Conservation (phyloP, 2,797 vertebrate species). For the Lagodon rhomboides region DNA sequence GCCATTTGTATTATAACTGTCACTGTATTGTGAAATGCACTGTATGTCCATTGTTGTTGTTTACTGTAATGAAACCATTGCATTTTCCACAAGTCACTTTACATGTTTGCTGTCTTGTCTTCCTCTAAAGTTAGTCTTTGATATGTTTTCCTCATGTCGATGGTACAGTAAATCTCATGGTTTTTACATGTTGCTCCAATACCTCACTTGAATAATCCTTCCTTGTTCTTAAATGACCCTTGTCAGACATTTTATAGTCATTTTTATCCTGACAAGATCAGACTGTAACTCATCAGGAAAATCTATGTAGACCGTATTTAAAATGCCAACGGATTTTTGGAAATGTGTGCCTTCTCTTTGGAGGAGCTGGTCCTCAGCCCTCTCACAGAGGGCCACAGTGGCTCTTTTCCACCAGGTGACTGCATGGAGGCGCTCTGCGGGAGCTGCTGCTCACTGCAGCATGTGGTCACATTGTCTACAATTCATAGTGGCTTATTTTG, state of each 20-base stretch:
- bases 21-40: slow-evolving; percentile 72
- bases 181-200: slow-evolving; percentile 72
- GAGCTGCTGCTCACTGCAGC: slow-evolving; percentile 62
- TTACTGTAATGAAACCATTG: slow-evolving; percentile 67
- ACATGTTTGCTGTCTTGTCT: slow-evolving; percentile 52
- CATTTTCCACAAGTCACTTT: slow-evolving; percentile 74
- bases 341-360: slow-evolving; percentile 85
- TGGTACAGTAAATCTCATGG: slow-evolving; percentile 34
- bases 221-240: slow-evolving; percentile 65
- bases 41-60: slow-evolving; percentile 69
- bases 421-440: slow-evolving; percentile 62
- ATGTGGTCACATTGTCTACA: slow-evolving; percentile 68
- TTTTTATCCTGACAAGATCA: slow-evolving; percentile 74
- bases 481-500: slow-evolving; percentile 80
- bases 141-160: slow-evolving; percentile 54
- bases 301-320: slow-evolving; percentile 72
- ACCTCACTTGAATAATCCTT: slow-evolving; percentile 78
- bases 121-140: slow-evolving; percentile 40
- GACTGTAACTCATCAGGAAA: slow-evolving; percentile 76
- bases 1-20: slow-evolving; percentile 80
- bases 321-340: slow-evolving; percentile 77
- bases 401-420: slow-evolving; percentile 64
- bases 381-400: slow-evolving; percentile 64
- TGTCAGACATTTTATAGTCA: slow-evolving; percentile 78
- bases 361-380: slow-evolving; percentile 70